Evolutionary conservation across 2,113 vertebrate genomes (phyloP), one percentile per base, ranked within the genome.

Genomic region (Lepisosteus osseus): DNA sequence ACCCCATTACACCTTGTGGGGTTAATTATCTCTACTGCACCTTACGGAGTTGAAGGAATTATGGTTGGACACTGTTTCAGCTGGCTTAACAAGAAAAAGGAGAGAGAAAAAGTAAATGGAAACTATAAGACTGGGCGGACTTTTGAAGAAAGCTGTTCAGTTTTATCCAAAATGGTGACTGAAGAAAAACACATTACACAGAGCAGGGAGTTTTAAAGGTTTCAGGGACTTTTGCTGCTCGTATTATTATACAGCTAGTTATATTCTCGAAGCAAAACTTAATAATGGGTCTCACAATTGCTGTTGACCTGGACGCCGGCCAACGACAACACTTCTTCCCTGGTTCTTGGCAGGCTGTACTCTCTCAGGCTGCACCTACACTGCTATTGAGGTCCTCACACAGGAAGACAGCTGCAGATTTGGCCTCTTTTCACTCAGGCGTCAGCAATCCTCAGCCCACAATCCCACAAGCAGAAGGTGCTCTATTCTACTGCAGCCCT

Each of bases 281-380:
- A 75, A 43, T 70, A 62, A 80, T 72, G 68, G 76, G 67, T 72
- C 67, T 45, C 64, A 72, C 65, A 15, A 6, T 0, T 72, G 47
- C 72, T 69, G 78, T 71, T 76, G 44, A 74, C 69, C 65, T 72
- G 75, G 78, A 76, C 17, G 59, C n/a, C 6, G 55, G 83, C 74
- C 82, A 89, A 81, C 3, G 77, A 72, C 72, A 88, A 81, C 75
- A 74, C 14, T 0, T 0, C 68, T 71, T 70, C 74, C 0, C 0
- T 72, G 74, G 77, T 17, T 4, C 70, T 69, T 77, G 55, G 78
- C 75, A 77, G 54, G 40, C 4, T 67, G 67, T 45, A 71, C 11
- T 72, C 65, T 78, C 65, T 73, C 70, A 72, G 66, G 15, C 76
- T 54, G 42, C 66, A 82, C 72, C 72, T 79, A 79, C 67, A 70